Evolutionary conservation across 2,888 invertebrate genomes (phyloP).

Genomic region (Perizoma affinitatum): DNA sequence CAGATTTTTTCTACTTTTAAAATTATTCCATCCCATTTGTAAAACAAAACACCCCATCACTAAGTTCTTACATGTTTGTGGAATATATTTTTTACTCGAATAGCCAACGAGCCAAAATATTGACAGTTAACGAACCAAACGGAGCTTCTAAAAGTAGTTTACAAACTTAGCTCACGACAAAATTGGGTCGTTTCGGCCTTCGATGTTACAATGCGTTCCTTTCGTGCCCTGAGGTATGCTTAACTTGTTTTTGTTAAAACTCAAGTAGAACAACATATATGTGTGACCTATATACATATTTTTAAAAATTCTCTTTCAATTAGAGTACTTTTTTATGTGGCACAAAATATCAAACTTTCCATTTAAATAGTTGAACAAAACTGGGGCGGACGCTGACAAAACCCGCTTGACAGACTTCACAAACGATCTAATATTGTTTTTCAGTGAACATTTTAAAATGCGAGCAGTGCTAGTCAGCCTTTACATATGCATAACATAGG

Average conservation of each 20-base stretch:
- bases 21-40: too few relatives aligned
- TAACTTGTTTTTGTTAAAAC: constrained; percentile 17
- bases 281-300: not conserved
- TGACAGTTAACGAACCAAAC: not conserved
- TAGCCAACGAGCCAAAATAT: too few relatives aligned
- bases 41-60: too few relatives aligned
- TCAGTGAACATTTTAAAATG: not conserved
- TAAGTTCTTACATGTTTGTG: too few relatives aligned
- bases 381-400: too few relatives aligned
- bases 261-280: constrained; percentile 4
- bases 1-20: too few relatives aligned
- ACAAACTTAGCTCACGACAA: not conserved
- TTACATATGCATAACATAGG: constrained; percentile 12
- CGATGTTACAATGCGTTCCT: constrained; percentile 2
- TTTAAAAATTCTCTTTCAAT: too few relatives aligned
- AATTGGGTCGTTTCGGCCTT: constrained; percentile 2
- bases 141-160: not conserved
- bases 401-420: not conserved
- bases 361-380: too few relatives aligned
- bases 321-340: too few relatives aligned
- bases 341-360: too few relatives aligned
- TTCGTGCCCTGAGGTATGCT: constrained; percentile 11
- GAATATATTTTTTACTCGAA: too few relatives aligned
- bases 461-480: not conserved
- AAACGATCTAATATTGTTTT: not conserved